Base-by-base conservation (phyloP, 2,113 vertebrate genomes). In the Ifrita kowaldi region DNA sequence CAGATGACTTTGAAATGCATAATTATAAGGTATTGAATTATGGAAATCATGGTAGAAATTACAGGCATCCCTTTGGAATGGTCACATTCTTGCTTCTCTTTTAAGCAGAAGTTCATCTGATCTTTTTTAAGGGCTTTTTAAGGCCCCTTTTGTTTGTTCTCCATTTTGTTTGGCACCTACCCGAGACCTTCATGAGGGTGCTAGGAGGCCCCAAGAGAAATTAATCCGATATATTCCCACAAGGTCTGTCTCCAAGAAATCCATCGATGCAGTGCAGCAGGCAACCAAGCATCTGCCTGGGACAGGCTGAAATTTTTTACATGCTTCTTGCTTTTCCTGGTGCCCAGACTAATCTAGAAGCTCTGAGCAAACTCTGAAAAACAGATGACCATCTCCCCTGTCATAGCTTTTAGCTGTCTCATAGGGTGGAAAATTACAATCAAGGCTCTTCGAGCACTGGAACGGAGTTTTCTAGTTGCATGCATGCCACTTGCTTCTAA, bases 41-140 rank as follows among this genome's bases (percentile, higher is more conserved):
- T 62, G 81, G 81, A 95, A 94, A 62, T 79, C 44, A 27, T 73
- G 46, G 37, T 33, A 69, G 84, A 93, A 91, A 87, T 93, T 93
- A 82, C 19, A 2, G 3, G 30, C 39, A 55, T 88, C 87, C 71
- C 87, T 67, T 88, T 83, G 89, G 87, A 87, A 84, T 65, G 49
- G 67, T 94, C 87, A 91, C 32, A 42, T 65, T 83, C 41, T 89
- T 7, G 1, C 49, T 68, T 68, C n/a, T 78, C 52, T 76, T 91
- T 53, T 55, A 84, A 80, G n/a, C 27, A 60, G n/a, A 78, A 89
- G 68, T 78, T 84, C 27, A 44, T 47, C 30, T 70, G 50, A 84
- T 91, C 70, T 84, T 49, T 62, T 76, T 16, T 19, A 82, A 79
- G 50, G 42, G 10, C 67, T 90, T 87, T 71, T 67, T 26, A 83